Conservation (phyloP, 2,113 vertebrate genomes). For the Strigops habroptila region DNA sequence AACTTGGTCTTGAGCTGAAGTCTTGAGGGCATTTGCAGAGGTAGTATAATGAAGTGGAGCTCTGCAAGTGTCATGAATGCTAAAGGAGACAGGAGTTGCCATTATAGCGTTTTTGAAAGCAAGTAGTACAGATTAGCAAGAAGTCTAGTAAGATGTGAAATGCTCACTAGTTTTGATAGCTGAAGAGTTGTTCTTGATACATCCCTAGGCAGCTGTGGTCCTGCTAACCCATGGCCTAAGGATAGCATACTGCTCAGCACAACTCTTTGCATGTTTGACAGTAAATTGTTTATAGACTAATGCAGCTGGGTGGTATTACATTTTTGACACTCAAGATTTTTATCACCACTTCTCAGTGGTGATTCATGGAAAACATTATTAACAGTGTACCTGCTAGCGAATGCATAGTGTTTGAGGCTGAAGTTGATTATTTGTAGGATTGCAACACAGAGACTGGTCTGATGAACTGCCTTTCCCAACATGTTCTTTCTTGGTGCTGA, state of each 20-base stretch:
- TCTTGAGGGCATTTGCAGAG: background rate
- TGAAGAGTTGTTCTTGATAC: background rate
- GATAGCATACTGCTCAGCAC: background rate
- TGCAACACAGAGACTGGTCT: background rate
- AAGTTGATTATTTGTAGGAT: background rate
- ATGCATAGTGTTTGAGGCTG: background rate
- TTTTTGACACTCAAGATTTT: background rate
- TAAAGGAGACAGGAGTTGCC: background rate
- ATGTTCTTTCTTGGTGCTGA: background rate
- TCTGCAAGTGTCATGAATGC: background rate
- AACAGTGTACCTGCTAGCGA: background rate
- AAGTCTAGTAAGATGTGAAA: background rate
- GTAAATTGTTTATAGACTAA: background rate
- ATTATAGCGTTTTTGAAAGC: background rate
- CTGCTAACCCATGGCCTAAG: background rate
- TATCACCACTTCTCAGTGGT: background rate
- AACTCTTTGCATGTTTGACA: background rate
- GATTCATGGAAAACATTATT: background rate
- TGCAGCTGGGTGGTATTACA: background rate
- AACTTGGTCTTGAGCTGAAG: background rate
- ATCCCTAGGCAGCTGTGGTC: background rate
- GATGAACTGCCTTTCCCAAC: background rate
- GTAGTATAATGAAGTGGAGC: background rate
- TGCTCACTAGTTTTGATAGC: background rate
- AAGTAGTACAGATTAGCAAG: background rate